Conservation (phyloP, 2,113 vertebrate species). For the Kryptolebias marmoratus region DNA sequence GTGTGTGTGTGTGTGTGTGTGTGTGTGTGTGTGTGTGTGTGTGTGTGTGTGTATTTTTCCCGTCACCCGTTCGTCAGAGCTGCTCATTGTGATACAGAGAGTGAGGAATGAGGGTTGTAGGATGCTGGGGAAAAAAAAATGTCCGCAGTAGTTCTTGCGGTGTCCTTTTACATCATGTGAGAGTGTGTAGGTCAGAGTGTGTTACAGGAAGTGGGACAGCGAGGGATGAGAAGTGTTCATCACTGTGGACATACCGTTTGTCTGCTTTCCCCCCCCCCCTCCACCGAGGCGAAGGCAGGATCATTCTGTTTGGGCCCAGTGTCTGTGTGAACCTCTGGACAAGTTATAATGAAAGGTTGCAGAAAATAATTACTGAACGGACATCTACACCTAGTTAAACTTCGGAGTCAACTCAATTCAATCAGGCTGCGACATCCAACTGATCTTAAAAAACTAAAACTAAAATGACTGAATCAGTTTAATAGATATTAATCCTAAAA, state of each 20-base stretch:
- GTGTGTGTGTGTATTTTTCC: slow-evolving; percentile 30
- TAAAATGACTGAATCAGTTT: no score
- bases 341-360: no score
- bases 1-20: slow-evolving; percentile 23
- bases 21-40: slow-evolving; percentile 21
- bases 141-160: slow-evolving; percentile 37
- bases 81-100: slow-evolving; percentile 63
- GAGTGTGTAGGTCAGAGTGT: slow-evolving; percentile 25
- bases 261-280: neutral
- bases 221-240: slow-evolving; percentile 51
- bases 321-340: no score
- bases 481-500: no score
- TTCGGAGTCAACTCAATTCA: no score
- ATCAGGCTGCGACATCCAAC: no score
- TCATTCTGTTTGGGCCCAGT: no score
- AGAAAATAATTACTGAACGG: no score
- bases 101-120: slow-evolving; percentile 58
- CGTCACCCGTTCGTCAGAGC: slow-evolving; percentile 37
- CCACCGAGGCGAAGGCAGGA: neutral
- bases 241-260: neutral
- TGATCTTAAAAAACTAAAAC: no score
- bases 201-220: slow-evolving; percentile 62
- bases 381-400: no score
- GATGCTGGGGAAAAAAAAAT: slow-evolving; percentile 46
- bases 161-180: slow-evolving; percentile 51